Evolutionary conservation across 2,888 invertebrate genomes (phyloP), one percentile per base, ranked within the genome.

Genomic region (Tinea semifulvella): DNA sequence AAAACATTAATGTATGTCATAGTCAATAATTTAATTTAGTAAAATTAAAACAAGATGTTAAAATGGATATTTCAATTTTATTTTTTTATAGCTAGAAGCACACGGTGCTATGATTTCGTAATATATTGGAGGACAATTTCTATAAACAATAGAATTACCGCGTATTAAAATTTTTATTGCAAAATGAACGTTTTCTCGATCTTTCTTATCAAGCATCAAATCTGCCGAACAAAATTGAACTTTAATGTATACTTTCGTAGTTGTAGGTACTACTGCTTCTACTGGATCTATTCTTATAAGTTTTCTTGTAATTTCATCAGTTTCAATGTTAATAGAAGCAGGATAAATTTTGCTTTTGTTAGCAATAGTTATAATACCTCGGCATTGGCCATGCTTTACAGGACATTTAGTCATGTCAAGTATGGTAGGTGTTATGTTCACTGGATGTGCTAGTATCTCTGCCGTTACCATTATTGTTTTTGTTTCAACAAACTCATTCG

Each of bases 371-470:
- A 79, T 64, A 38, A 48, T 25, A 49, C 65, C 69, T 56, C 64
- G 51, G 49, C 58, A 65, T 53, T 56, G 61, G 5, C 77, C 77
- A 48, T 67, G 58, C n/a, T 20, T 49, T n/a, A 64, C 44, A 22
- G 60, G 56, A 2, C 68, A 60, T 18, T 54, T 27, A 1, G 66
- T 57, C 72, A 79, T 72, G 47, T 76, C 76, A 46, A 79, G 55
- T 26, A 77, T 52, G 36, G 47, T 26, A 1, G 79, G 79, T 10
- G 49, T 10, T 51, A 79, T 59, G 51, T 56, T 46, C 46, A 79
- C 53, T 10, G 77, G 76, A 56, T 70, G 61, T 3, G 68, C 61
- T 38, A 73, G 52, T 44, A 69, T 56, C 54, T 76, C 71, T 11
- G 66, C 66, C 45, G 62, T 70, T 10, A 79, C 52, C 53, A 57